phyloP scores from a whole-genome alignment of 1,140 invertebrate genomes.

The Pentalonia nigronervosa region DNA sequence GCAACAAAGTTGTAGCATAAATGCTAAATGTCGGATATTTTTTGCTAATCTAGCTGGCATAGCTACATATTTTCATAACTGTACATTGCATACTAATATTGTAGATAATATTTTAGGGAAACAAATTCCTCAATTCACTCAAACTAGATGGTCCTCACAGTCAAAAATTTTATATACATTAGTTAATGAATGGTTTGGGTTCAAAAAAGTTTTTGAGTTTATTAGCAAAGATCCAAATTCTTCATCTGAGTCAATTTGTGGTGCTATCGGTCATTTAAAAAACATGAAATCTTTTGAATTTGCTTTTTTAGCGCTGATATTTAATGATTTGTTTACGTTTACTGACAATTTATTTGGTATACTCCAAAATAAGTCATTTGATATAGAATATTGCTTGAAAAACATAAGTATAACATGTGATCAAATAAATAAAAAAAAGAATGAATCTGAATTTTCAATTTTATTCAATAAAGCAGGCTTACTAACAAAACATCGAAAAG shows the following conservation, averaged over 20 bases:
- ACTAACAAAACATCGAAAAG: neutral
- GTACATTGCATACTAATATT: neutral
- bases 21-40: too few relatives aligned
- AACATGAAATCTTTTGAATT: neutral
- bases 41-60: too few relatives aligned
- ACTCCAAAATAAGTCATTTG: constrained; percentile 24
- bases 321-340: neutral
- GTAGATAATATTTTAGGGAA: neutral
- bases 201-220: neutral
- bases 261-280: neutral
- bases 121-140: neutral
- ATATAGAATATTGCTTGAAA: neutral
- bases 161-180: neutral
- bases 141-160: neutral
- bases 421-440: neutral
- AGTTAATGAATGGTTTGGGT: neutral
- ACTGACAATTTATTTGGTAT: constrained; percentile 32
- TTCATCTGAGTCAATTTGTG: neutral
- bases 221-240: neutral
- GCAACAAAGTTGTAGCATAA: constrained; percentile 57
- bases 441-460: neutral
- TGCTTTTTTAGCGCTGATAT: neutral
- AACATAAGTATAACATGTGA: neutral
- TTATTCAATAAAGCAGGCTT: neutral
- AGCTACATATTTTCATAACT: neutral